Percentiles rank a stretch among this genome's conserved stretches.
phyloP scores from a whole-genome alignment of 2,888 invertebrate species.

The Tenthredo amoena region DNA sequence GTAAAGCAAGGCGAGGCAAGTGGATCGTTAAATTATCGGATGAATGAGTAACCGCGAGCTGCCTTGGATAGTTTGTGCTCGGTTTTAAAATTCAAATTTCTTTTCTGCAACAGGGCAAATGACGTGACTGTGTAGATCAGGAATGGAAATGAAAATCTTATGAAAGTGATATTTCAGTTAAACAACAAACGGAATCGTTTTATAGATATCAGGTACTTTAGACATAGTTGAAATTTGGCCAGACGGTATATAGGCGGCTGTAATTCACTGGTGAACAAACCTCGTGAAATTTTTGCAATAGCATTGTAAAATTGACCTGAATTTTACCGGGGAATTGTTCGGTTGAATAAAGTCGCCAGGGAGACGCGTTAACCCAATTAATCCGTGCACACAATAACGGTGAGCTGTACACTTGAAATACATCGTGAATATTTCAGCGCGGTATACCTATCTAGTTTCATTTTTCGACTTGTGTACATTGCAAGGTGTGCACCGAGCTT shows the following conservation, averaged over 20 bases:
- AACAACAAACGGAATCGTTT: not conserved
- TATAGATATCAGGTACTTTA: not conserved
- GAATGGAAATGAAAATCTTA: not conserved
- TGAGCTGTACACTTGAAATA: slow-evolving; percentile 42
- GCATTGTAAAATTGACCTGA: slow-evolving; percentile 46
- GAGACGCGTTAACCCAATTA: slow-evolving; percentile 53
- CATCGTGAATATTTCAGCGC: slow-evolving; percentile 43
- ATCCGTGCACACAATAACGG: slow-evolving; percentile 39
- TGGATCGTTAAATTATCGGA: not conserved
- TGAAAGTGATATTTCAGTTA: not conserved
- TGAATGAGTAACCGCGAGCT: not conserved
- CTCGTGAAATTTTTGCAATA: slow-evolving; percentile 24
- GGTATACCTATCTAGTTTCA: slow-evolving; percentile 31
- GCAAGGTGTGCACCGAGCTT: slow-evolving; percentile 29
- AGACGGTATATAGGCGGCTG: not conserved
- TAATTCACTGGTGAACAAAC: not conserved
- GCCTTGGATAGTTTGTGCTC: not conserved
- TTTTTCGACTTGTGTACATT: slow-evolving; percentile 43
- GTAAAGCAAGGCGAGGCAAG: not conserved
- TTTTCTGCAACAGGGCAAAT: not conserved
- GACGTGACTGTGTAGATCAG: not conserved
- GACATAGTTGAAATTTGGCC: not conserved
- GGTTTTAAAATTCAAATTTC: not conserved
- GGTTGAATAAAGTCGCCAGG: slow-evolving; percentile 43
- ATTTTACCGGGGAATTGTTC: slow-evolving; percentile 44